Base-by-base conservation (phyloP, 2,113 vertebrate genomes). In the Tychaedon coryphoeus region DNA sequence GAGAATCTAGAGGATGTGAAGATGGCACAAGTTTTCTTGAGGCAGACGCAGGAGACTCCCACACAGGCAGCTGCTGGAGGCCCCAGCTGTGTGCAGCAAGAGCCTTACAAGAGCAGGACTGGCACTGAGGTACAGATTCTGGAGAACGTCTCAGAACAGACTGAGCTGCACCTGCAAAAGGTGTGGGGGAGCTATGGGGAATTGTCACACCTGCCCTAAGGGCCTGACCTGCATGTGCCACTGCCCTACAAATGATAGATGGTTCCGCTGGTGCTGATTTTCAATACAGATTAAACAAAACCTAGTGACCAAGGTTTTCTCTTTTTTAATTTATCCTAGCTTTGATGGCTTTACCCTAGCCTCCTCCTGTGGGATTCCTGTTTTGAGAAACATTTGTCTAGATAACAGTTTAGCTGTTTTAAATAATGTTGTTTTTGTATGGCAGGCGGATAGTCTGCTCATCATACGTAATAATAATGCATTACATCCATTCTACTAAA, bases 351-450 rank as follows among this genome's bases (percentile, higher is more conserved):
- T 71, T 90, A 28, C 36, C 51, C 28, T 24, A 75, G 8, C 12
- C 43, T 74, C 7, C 69, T 92, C 24, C 33, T 24, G 8, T 48
- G 48, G 34, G 73, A 73, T 33, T 78, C 18, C 28, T 12, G 5
- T 66, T 70, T 84, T 61, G 54, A 93, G 57, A 96, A 95, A 88
- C 43, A 26, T 33, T 60, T n/a, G 15, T 88, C 28, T 48, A 56
- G 84, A 45, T 94, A 84, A 84, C 24, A 84, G 56, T 84, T 88
- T 66, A 65, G 28, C 50, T 88, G 42, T 23, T 95, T 94, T 75
- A 92, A 96, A 93, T 92, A 93, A 86, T 29, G 8, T 17, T 10
- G 72, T 88, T 95, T 90, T 96, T 91, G 56, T 86, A 95, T 72
- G 54, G 29, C 61, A 65, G 80, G 29, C 1, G 0, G 17, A 85